These are phyloP conservation scores for Drosophila serrata DNA, from an alignment of 1,140 invertebrate genomes.

Conservation along the genomic window DNA sequence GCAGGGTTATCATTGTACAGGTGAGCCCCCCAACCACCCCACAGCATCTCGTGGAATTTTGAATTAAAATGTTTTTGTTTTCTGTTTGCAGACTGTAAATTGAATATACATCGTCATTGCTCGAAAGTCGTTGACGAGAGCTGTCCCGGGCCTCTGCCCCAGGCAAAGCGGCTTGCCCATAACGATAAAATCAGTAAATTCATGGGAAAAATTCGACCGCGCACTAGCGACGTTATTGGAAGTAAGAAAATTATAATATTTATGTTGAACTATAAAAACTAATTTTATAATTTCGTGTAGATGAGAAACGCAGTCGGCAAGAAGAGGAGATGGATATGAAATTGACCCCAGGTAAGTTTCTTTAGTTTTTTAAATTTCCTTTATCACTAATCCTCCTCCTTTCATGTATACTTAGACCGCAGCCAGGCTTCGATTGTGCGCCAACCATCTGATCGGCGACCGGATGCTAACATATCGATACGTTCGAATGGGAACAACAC, in stretches of 20 bases:
- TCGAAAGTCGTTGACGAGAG: conserved; percentile 93
- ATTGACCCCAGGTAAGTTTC: conserved; percentile 63
- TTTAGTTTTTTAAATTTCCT: neutral
- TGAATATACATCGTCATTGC: conserved; percentile 95
- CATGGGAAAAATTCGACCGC: conserved; percentile 90
- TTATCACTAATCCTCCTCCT: neutral
- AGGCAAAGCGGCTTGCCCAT: conserved; percentile 88
- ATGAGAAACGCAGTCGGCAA: conserved; percentile 85
- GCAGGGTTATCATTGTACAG: conserved; percentile 96
- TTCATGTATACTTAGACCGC: conserved; percentile 59
- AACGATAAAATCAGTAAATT: conserved; percentile 90
- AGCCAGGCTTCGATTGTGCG: conserved; percentile 76
- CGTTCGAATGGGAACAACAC: conserved; percentile 81
- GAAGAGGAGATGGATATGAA: conserved; percentile 79
- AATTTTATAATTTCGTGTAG: conserved; percentile 54
- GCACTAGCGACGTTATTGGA: conserved; percentile 85
- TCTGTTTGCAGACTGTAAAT: conserved; percentile 90
- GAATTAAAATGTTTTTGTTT: neutral
- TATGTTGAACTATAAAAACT: neutral
- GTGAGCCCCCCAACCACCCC: conserved; percentile 34
- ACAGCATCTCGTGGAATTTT: neutral
- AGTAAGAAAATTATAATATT: conserved; percentile 79
- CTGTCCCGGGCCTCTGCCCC: conserved; percentile 91
- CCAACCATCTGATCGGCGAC: conserved; percentile 80
- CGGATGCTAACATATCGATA: conserved; percentile 77